phyloP scores from a whole-genome alignment of 2,113 vertebrate genomes.

The Pedionomus torquatus region DNA sequence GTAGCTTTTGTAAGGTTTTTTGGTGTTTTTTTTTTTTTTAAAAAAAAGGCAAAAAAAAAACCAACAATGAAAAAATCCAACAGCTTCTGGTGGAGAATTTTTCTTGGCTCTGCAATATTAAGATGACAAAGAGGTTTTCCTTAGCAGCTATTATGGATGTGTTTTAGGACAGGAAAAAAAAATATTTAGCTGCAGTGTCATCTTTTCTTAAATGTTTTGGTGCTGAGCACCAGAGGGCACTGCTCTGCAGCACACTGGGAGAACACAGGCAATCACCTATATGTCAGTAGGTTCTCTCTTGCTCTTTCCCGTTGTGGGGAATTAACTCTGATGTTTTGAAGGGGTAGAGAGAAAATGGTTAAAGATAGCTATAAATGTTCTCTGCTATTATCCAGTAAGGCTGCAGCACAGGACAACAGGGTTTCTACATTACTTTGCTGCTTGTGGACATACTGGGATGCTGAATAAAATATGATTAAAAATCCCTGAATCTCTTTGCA shows the following conservation, averaged over 20 bases:
- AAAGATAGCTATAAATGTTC: background rate
- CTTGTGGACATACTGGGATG: background rate
- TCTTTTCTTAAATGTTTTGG: background rate
- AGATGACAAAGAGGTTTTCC: background rate
- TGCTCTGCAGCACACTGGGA: background rate
- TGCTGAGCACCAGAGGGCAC: slow-evolving; percentile 44
- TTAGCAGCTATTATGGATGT: background rate
- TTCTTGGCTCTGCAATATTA: no score
- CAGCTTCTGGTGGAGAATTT: background rate
- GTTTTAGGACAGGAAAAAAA: background rate
- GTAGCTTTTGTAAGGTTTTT: background rate
- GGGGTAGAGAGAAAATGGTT: background rate
- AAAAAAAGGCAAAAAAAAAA: background rate
- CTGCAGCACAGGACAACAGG: background rate
- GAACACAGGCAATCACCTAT: background rate
- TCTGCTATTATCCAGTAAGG: background rate
- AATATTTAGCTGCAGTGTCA: background rate
- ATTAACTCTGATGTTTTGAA: background rate
- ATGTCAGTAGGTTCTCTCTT: background rate
- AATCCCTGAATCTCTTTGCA: background rate
- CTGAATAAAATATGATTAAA: background rate
- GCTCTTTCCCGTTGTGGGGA: background rate
- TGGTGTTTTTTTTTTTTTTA: no score
- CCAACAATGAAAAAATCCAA: background rate
- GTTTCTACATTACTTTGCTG: background rate